Evolutionary conservation across 2,888 invertebrate genomes (phyloP).

Genomic region (Metopia argyrocephala): DNA sequence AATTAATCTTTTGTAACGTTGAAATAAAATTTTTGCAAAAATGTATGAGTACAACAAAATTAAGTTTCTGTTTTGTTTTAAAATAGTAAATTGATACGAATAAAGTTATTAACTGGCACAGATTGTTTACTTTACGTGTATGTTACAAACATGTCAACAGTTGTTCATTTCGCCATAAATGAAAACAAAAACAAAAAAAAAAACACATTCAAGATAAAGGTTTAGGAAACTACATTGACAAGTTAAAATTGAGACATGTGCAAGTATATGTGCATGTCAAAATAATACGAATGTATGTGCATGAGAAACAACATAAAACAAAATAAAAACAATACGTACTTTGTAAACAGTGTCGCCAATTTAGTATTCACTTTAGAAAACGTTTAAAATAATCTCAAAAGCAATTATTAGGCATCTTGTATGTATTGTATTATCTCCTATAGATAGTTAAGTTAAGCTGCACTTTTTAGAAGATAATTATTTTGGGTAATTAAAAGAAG

Average conservation of each 20-base stretch:
- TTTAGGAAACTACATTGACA: conserved; percentile 29
- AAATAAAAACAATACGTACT: conserved; percentile 43
- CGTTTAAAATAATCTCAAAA: too few species aligned
- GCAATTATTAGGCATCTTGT: too few species aligned
- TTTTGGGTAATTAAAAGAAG: too few species aligned
- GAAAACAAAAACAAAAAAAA: not conserved
- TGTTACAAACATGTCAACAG: conserved; percentile 23
- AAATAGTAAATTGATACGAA: not conserved
- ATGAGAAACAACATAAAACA: conserved; percentile 33
- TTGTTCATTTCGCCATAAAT: conserved; percentile 33
- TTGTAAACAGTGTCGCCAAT: not conserved
- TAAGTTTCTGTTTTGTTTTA: conserved; percentile 4
- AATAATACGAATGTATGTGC: conserved; percentile 12
- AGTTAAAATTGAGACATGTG: conserved; percentile 41
- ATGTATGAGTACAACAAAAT: not conserved
- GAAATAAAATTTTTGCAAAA: too few species aligned
- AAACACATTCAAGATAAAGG: not conserved
- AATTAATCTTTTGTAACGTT: too few species aligned
- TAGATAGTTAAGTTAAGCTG: too few species aligned
- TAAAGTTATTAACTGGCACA: not conserved
- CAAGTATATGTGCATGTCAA: conserved; percentile 26
- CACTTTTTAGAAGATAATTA: too few species aligned
- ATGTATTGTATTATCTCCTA: too few species aligned
- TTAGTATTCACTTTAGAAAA: not conserved
- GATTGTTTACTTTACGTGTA: not conserved